Percentiles rank a stretch among this genome's conserved stretches.
Evolutionary conservation across 92 coral and sea anemone species (phyloP).

Genomic region (Isaurus tuberculatus): DNA sequence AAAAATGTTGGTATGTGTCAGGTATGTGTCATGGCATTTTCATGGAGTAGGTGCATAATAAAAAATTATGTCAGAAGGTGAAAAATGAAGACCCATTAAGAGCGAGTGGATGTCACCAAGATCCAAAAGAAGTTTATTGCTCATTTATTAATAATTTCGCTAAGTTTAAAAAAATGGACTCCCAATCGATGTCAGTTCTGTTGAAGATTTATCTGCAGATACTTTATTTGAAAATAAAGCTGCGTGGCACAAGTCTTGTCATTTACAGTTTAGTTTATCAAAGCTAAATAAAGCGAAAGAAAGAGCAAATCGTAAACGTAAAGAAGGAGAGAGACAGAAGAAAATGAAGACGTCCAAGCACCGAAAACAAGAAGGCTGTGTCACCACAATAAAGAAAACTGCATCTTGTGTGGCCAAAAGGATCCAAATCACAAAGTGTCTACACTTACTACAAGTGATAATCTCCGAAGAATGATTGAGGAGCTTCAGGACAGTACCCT

Average conservation of each 20-base stretch:
- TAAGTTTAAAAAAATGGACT: constrained; percentile 34
- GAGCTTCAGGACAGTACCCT: constrained; percentile 43
- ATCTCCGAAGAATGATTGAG: constrained; percentile 65
- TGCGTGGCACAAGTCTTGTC: constrained; percentile 81
- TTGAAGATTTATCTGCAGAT: constrained; percentile 41
- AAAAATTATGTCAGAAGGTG: constrained; percentile 58
- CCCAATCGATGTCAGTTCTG: constrained; percentile 50
- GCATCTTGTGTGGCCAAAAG: constrained; percentile 65
- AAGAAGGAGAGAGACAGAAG: constrained; percentile 31
- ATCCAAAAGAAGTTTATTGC: constrained; percentile 56
- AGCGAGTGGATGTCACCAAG: constrained; percentile 50
- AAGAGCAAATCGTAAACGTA: constrained; percentile 41
- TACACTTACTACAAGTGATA: constrained; percentile 63
- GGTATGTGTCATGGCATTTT: constrained; percentile 49
- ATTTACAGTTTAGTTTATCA: constrained; percentile 66
- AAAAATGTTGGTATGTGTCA: no score
- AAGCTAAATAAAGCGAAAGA: constrained; percentile 77
- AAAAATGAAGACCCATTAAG: constrained; percentile 69
- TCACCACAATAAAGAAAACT: constrained; percentile 52
- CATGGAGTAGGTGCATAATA: constrained; percentile 64
- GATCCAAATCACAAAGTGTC: constrained; percentile 66
- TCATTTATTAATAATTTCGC: constrained; percentile 61
- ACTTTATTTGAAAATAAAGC: constrained; percentile 69
- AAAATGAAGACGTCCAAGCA: constrained; percentile 48
- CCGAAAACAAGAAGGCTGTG: constrained; percentile 54